phyloP scores from a whole-genome alignment of 2,797 vertebrate species.

The Chelonia mydas region DNA sequence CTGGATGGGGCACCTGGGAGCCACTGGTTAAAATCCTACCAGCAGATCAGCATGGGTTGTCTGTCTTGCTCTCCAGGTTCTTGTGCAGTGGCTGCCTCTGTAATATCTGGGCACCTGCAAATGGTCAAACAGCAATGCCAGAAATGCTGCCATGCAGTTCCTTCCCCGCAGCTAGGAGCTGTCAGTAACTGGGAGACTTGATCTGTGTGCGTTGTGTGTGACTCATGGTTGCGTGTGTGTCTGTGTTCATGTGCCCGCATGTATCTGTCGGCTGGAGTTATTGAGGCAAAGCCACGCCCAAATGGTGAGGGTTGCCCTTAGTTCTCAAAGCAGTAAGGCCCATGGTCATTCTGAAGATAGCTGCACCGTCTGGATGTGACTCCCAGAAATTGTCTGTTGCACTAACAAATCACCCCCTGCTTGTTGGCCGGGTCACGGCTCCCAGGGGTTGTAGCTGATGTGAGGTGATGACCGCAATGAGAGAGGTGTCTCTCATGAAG shows the following conservation, averaged over 20 bases:
- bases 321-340: not conserved
- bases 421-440: not conserved
- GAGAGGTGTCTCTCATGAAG: not conserved
- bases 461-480: not conserved
- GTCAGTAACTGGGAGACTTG: not conserved
- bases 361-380: not conserved
- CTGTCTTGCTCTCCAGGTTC: not conserved
- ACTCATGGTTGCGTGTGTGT: too few species aligned
- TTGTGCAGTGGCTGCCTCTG: not conserved
- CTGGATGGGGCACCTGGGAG: not conserved
- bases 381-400: not conserved
- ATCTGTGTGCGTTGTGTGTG: not conserved
- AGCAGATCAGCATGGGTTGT: not conserved
- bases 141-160: not conserved
- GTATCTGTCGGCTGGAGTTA: not conserved
- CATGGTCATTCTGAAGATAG: not conserved
- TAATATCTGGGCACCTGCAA: not conserved
- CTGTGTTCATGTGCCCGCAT: not conserved
- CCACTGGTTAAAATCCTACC: not conserved
- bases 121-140: not conserved
- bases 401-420: not conserved
- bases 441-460: not conserved
- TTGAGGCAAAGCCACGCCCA: not conserved
- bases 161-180: not conserved
- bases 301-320: not conserved